phyloP scores from a whole-genome alignment of 2,888 invertebrate genomes.

The Drosophila bunnanda region DNA sequence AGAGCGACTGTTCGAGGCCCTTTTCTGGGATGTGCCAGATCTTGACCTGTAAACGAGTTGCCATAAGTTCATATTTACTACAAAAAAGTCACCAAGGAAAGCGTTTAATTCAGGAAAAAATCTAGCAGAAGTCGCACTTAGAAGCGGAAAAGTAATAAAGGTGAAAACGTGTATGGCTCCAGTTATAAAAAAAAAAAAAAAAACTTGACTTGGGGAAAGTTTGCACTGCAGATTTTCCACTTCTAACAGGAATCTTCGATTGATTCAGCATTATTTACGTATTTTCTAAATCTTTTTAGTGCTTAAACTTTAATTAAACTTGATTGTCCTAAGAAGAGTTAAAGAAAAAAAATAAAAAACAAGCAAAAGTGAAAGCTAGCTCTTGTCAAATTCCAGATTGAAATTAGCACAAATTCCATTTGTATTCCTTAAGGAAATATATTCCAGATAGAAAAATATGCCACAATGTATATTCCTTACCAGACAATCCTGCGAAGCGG shows the following conservation, averaged over 20 bases:
- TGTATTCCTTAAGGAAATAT: background rate
- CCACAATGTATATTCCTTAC: conserved; percentile 84
- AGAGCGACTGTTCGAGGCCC: conserved; percentile 91
- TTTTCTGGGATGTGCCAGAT: conserved; percentile 95
- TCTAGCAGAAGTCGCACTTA: too few relatives aligned
- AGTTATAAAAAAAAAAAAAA: background rate
- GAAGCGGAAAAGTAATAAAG: background rate
- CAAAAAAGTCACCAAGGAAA: background rate
- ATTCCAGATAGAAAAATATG: background rate
- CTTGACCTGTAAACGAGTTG: conserved; percentile 88
- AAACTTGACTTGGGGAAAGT: conserved; percentile 13
- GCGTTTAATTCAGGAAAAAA: background rate
- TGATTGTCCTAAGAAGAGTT: background rate
- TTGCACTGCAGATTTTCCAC: background rate
- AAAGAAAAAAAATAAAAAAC: too few relatives aligned
- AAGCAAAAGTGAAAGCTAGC: background rate
- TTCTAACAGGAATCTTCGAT: background rate
- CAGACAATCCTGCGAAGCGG: conserved; percentile 94
- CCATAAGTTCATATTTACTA: background rate
- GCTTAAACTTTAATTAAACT: too few relatives aligned
- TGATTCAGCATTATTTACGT: background rate
- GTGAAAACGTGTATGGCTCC: background rate
- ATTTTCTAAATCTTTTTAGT: background rate
- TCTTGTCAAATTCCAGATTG: background rate
- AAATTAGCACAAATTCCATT: background rate